These are phyloP conservation scores for Nasonovia ribisnigri DNA, from an alignment of 2,888 invertebrate genomes.

Conservation along the genomic window DNA sequence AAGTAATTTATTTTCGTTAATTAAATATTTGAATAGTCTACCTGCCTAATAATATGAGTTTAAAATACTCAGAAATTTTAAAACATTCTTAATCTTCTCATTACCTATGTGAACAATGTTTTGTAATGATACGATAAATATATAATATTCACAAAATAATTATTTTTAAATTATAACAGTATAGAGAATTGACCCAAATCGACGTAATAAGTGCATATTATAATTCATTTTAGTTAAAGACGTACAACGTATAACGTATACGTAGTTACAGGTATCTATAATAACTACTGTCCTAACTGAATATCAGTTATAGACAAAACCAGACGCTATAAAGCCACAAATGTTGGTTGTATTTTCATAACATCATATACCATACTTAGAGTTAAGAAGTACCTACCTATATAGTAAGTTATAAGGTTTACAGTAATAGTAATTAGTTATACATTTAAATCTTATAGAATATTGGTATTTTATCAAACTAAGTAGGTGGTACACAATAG, in stretches of 20 bases:
- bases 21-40: neutral
- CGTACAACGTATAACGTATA: too few species aligned
- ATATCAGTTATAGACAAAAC: neutral
- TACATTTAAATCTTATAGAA: neutral
- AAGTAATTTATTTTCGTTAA: neutral
- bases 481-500: neutral
- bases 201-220: neutral
- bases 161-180: neutral
- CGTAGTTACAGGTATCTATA: too few species aligned
- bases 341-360: neutral
- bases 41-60: neutral
- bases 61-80: neutral
- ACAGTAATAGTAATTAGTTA: neutral
- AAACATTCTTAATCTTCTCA: neutral
- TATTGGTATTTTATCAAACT: neutral
- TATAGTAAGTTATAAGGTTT: too few species aligned
- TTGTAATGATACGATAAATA: neutral
- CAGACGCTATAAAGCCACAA: neutral
- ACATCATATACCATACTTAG: neutral
- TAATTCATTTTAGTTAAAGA: neutral
- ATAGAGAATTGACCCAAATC: neutral
- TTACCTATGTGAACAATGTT: neutral
- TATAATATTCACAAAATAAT: neutral
- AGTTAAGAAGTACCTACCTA: neutral
- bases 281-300: neutral